phyloP scores from a whole-genome alignment of 2,888 invertebrate genomes.

The Emmelina monodactyla region DNA sequence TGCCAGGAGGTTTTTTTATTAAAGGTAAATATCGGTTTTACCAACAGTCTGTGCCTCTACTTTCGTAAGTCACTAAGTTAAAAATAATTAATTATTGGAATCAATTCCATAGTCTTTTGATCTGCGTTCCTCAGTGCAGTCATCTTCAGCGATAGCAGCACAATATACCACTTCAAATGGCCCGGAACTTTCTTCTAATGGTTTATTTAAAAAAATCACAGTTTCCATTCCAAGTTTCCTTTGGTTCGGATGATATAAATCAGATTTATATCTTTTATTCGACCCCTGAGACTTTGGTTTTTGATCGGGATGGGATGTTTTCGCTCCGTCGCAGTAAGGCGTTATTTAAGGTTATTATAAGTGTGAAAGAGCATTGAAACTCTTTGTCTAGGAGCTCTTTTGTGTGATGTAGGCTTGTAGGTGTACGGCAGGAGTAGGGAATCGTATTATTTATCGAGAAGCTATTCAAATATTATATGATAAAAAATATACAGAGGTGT shows the following conservation, averaged over 20 bases:
- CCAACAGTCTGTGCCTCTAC: too few relatives aligned
- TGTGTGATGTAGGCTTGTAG: background rate
- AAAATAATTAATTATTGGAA: too few relatives aligned
- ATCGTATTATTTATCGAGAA: too few relatives aligned
- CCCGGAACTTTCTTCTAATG: conserved; percentile 62
- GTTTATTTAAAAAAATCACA: conserved; percentile 62
- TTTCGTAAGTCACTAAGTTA: too few relatives aligned
- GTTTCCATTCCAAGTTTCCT: conserved; percentile 32
- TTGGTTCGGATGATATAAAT: conserved; percentile 44
- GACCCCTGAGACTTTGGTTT: conserved; percentile 48
- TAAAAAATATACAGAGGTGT: too few relatives aligned
- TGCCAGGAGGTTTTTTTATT: too few relatives aligned
- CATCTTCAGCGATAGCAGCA: conserved; percentile 55
- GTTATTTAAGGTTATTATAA: conserved; percentile 45
- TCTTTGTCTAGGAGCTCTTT: background rate
- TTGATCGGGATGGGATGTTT: conserved; percentile 60
- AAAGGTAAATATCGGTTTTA: too few relatives aligned
- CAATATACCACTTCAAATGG: conserved; percentile 61
- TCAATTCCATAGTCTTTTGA: too few relatives aligned
- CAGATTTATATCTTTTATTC: conserved; percentile 54
- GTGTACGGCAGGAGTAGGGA: too few relatives aligned
- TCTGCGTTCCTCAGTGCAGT: too few relatives aligned
- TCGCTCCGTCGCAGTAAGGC: conserved; percentile 38
- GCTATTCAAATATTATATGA: too few relatives aligned
- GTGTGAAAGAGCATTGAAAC: conserved; percentile 2